phyloP scores from a whole-genome alignment of 2,888 invertebrate species.

The Creontiades dilutus region DNA sequence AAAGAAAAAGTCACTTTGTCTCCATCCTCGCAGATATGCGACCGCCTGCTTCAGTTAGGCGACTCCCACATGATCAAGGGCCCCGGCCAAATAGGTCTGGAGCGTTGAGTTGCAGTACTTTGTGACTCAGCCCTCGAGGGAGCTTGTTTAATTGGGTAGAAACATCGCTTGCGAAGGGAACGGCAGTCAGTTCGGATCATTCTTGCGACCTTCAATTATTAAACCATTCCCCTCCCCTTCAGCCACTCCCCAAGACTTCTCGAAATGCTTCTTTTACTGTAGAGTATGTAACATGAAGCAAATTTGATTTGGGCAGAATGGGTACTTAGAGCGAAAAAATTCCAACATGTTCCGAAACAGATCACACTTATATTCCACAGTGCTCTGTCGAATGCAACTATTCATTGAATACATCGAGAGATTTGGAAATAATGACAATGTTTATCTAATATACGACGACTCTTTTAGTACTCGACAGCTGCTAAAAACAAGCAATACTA shows the following conservation, averaged over 20 bases:
- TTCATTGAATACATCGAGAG: too few species aligned
- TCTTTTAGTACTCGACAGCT: too few species aligned
- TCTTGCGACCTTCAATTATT: conserved; percentile 52
- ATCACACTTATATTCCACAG: too few species aligned
- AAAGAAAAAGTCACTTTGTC: conserved; percentile 33
- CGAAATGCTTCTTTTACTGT: not conserved
- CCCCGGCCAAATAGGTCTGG: not conserved
- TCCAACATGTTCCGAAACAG: not conserved
- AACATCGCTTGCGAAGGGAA: conserved; percentile 41
- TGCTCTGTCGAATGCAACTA: too few species aligned
- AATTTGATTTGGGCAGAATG: conserved; percentile 35
- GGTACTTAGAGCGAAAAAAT: too few species aligned
- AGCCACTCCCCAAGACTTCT: not conserved
- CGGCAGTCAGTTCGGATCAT: conserved; percentile 34
- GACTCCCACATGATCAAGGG: conserved; percentile 57
- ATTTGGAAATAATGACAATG: too few species aligned
- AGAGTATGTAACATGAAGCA: not conserved
- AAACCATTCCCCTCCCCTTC: not conserved
- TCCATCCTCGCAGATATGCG: not conserved
- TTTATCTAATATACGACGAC: too few species aligned
- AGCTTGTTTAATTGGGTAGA: conserved; percentile 66
- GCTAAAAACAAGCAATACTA: too few species aligned
- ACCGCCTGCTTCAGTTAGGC: not conserved
- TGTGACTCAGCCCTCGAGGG: conserved; percentile 62
- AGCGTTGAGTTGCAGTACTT: conserved; percentile 63